Evolutionary conservation across 2,113 vertebrate species (phyloP).

Genomic region (Oenanthe melanoleuca): DNA sequence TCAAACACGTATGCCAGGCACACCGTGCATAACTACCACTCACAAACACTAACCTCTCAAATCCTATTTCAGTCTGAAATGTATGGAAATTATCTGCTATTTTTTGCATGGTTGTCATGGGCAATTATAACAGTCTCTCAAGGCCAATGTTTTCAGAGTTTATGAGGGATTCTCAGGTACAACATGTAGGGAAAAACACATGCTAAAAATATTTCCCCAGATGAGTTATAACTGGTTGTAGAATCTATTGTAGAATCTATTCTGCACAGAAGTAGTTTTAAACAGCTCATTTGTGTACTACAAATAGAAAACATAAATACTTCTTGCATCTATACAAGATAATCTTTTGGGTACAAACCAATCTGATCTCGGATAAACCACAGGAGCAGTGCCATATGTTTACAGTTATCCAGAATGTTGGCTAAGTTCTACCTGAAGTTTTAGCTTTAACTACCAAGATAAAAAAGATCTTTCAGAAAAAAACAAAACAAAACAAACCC

Average conservation of each 20-base stretch:
- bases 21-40: not conserved
- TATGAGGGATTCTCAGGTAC: not conserved
- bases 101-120: not conserved
- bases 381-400: not conserved
- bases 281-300: not conserved
- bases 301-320: not conserved
- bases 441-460: not conserved
- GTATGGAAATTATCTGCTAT: not conserved
- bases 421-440: not conserved
- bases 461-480: not conserved
- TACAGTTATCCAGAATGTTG: not conserved
- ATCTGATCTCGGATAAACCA: not conserved
- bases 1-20: not conserved
- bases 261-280: not conserved
- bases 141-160: not conserved
- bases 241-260: not conserved
- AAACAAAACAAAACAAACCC: not conserved
- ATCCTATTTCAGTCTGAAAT: not conserved
- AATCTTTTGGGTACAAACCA: not conserved
- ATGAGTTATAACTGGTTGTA: not conserved
- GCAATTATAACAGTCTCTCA: not conserved
- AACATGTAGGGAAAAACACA: not conserved
- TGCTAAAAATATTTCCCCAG: not conserved
- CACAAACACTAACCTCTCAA: not conserved
- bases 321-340: not conserved